These are phyloP conservation scores for Eupithecia abbreviata DNA, from an alignment of 2,888 invertebrate genomes.

Conservation along the genomic window DNA sequence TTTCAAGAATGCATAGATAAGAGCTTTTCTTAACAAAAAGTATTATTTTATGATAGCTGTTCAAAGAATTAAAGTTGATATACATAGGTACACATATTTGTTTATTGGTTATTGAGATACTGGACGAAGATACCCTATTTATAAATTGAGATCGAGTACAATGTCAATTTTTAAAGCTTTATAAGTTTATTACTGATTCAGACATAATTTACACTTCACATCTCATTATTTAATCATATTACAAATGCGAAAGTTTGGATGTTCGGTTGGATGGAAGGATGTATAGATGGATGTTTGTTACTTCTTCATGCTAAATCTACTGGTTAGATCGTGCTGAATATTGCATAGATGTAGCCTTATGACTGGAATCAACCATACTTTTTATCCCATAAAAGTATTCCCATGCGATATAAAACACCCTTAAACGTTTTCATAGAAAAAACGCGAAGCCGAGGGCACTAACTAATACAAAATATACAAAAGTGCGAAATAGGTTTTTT, in stretches of 20 bases:
- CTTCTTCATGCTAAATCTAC: too few species aligned
- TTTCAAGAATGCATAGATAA: conserved; percentile 21
- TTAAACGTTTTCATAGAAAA: too few species aligned
- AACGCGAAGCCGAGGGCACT: too few species aligned
- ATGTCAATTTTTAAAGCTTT: conserved; percentile 14
- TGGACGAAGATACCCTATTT: conserved; percentile 47
- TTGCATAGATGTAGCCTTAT: too few species aligned
- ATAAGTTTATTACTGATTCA: background rate
- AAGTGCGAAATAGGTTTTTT: background rate
- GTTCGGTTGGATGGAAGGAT: too few species aligned
- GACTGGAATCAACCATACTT: too few species aligned
- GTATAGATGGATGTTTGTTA: too few species aligned
- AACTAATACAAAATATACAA: background rate
- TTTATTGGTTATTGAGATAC: background rate
- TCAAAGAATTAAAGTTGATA: background rate
- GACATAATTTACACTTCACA: background rate
- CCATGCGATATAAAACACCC: too few species aligned
- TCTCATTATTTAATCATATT: too few species aligned
- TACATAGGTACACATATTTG: background rate
- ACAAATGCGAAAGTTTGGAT: too few species aligned
- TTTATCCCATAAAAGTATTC: too few species aligned
- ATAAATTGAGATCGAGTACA: conserved; percentile 44
- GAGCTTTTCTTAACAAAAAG: background rate
- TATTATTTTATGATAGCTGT: background rate
- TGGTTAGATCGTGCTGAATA: too few species aligned